phyloP scores from a whole-genome alignment of 2,113 vertebrate species.

The Callorhinus ursinus region DNA sequence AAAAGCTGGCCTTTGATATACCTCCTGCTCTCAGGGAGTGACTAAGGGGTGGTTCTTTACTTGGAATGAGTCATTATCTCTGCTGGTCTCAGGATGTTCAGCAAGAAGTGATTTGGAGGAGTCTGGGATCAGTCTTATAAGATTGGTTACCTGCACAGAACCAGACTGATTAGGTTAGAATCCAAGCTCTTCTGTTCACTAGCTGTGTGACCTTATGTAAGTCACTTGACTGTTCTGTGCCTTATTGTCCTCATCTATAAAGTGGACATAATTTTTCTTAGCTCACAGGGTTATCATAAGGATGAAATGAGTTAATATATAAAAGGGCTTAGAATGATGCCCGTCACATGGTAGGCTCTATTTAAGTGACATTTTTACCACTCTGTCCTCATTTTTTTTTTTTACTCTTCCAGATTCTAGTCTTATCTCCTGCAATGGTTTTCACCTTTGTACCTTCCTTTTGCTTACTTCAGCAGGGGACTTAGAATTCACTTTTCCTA shows the following conservation, averaged over 20 bases:
- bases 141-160: neutral
- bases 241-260: neutral
- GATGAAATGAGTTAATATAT: neutral
- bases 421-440: neutral
- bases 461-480: neutral
- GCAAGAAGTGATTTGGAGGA: neutral
- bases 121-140: neutral
- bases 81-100: neutral
- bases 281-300: neutral
- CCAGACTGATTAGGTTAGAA: neutral
- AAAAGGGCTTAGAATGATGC: neutral
- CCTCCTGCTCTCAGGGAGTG: neutral
- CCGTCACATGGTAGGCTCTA: neutral
- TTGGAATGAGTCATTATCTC: neutral
- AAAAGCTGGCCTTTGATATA: neutral
- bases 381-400: neutral
- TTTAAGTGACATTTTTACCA: neutral
- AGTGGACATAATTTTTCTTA: neutral
- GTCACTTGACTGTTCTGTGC: neutral
- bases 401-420: neutral
- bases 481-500: slow-evolving; percentile 3
- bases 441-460: neutral
- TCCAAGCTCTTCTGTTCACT: neutral
- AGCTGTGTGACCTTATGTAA: neutral
- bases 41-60: neutral